Evolutionary conservation across 2,797 vertebrate species (phyloP).

Genomic region (Cichlasoma orientale): DNA sequence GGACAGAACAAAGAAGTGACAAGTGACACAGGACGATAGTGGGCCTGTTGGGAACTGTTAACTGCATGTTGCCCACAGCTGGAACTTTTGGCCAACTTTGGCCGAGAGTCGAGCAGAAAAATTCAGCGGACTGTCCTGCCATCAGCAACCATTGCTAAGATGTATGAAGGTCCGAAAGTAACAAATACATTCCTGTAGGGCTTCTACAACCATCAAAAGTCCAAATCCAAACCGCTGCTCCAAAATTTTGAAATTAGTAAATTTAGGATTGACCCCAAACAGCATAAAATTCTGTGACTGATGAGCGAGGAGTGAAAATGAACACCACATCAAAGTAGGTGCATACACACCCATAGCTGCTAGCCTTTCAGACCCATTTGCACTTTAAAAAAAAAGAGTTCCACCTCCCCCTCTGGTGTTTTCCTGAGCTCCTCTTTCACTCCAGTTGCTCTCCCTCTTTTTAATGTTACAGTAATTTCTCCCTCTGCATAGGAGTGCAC

Average conservation of each 20-base stretch:
- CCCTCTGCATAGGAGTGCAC: neutral
- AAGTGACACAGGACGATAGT: neutral
- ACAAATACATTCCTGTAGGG: neutral
- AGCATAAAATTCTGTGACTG: neutral
- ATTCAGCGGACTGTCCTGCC: neutral
- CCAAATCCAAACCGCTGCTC: neutral
- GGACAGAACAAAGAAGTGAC: neutral
- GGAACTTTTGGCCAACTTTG: neutral
- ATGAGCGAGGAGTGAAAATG: neutral
- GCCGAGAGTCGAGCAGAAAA: neutral
- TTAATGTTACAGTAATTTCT: neutral
- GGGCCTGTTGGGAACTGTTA: neutral
- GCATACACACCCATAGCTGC: constrained; percentile 7
- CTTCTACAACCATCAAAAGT: neutral
- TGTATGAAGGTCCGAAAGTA: neutral
- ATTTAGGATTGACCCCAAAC: neutral
- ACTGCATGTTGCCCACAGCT: neutral
- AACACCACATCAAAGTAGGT: neutral
- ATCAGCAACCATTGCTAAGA: neutral
- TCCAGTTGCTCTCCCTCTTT: neutral
- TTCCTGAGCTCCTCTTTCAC: neutral
- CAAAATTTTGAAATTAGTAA: neutral
- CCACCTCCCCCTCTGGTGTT: constrained; percentile 24
- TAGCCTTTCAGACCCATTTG: constrained; percentile 45
- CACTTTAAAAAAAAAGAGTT: constrained; percentile 42